Base-by-base conservation (phyloP, 2,888 invertebrate species). In the Philaethria dido region DNA sequence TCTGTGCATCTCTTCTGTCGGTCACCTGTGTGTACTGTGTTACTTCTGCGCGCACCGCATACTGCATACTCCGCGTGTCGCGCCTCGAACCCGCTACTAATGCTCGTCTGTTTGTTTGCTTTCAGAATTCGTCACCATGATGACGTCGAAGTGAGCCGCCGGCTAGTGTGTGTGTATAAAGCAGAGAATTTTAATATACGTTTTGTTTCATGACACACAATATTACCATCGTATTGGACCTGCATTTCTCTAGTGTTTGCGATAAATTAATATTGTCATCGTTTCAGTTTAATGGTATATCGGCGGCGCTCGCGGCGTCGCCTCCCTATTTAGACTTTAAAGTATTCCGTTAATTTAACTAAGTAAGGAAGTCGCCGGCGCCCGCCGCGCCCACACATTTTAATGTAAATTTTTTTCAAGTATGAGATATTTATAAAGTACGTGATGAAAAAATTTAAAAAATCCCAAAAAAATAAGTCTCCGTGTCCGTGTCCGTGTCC, bases 41-140 rank as follows among this genome's bases (percentile, higher is more conserved):
- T n/a, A n/a, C n/a, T n/a, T n/a, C n/a, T n/a, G n/a, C n/a, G n/a
- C n/a, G n/a, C 11, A 16, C 11, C 9, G 79, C 66, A 52, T 55
- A 67, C 69, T 70, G 54, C 42, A 55, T 59, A 36, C 22, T 5
- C 22, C 65, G 22, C 22, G 69, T 62, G 33, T 52, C n/a, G 6
- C 42, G 20, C 8, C 33, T 8, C 16, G 29, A n/a, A n/a, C n/a
- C n/a, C n/a, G n/a, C n/a, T 18, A 6, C 14, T 16, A 36, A 45
- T 44, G 6, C 14, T 70, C 52, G 2, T 5, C 65, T 62, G 66
- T 69, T 74, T 73, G 80, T 85, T 82, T 88, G 89, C 86, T 96
- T 96, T 42, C 96, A 98, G 98, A 98, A 95, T 98, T 98, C 95
- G 98, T 98, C 95, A 98, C 98, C 95, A 98, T 98, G 98, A 98